Evolutionary conservation across 2,888 invertebrate species (phyloP).

Genomic region (Rhamphomyia laevipes): DNA sequence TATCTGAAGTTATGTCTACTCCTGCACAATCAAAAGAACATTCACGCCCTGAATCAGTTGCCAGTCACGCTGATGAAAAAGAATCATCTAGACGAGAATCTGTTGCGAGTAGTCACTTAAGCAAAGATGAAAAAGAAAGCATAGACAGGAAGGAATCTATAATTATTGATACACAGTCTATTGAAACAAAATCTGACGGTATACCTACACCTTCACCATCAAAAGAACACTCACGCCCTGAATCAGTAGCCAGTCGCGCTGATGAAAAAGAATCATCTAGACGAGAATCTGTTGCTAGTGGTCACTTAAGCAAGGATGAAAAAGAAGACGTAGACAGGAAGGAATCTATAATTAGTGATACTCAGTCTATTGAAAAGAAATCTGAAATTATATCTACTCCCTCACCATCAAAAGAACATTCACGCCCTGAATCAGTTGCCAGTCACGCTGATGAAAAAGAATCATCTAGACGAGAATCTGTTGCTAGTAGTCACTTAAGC

Average conservation of each 20-base stretch:
- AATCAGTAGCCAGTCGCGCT: too few relatives aligned
- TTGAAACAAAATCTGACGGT: too few relatives aligned
- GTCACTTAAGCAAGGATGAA: background rate
- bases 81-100: conserved; percentile 7
- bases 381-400: too few relatives aligned
- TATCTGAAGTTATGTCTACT: too few relatives aligned
- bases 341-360: too few relatives aligned
- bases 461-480: conserved; percentile 4
- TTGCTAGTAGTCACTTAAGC: too few relatives aligned
- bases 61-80: conserved; percentile 11
- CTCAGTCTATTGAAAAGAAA: too few relatives aligned
- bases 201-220: conserved; percentile 15
- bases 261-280: conserved; percentile 13
- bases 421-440: conserved; percentile 13
- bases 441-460: conserved; percentile 13
- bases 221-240: too few relatives aligned
- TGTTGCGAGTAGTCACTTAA: too few relatives aligned
- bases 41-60: conserved; percentile 15
- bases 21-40: too few relatives aligned
- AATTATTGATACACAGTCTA: too few relatives aligned
- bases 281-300: conserved; percentile 13
- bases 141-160: conserved; percentile 5
- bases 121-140: too few relatives aligned
- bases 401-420: conserved; percentile 14
- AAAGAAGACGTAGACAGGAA: conserved; percentile 1